phyloP scores from a whole-genome alignment of 2,888 invertebrate genomes.

The Brachyopa scutellaris region DNA sequence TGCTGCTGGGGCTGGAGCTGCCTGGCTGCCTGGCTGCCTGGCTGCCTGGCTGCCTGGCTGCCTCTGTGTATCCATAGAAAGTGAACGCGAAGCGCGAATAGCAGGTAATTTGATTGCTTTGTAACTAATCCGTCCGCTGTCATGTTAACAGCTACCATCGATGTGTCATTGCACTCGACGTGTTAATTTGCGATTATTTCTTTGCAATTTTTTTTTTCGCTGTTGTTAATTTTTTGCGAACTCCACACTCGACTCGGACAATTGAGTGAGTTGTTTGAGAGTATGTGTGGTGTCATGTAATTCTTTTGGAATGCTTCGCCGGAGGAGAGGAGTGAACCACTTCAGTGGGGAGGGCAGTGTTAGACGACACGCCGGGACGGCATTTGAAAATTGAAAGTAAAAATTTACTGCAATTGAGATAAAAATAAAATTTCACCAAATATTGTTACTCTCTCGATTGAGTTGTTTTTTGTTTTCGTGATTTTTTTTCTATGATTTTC shows the following conservation, averaged over 20 bases:
- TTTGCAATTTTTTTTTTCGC: not conserved
- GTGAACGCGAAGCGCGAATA: conserved; percentile 52
- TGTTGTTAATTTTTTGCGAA: conserved; percentile 1
- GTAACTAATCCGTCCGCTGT: conserved; percentile 60
- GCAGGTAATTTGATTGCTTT: conserved; percentile 43
- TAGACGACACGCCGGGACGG: no score
- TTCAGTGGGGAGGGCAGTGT: no score
- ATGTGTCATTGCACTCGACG: conserved; percentile 37
- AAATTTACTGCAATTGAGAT: conserved; percentile 37
- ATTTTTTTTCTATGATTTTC: not conserved
- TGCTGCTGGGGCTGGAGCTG: not conserved
- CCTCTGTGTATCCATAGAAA: conserved; percentile 48
- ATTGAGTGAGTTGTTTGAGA: not conserved
- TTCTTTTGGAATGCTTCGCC: conserved; percentile 1
- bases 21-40: not conserved
- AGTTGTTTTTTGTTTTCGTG: conserved; percentile 10
- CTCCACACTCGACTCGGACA: not conserved
- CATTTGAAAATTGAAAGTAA: conserved; percentile 67
- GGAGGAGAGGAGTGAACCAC: conserved; percentile 12
- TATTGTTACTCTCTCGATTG: not conserved
- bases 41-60: not conserved
- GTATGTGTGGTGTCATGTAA: not conserved
- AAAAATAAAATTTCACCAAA: conserved; percentile 54
- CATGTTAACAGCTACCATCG: conserved; percentile 51
- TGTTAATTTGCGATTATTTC: conserved; percentile 47